phyloP scores from a whole-genome alignment of 2,888 invertebrate genomes.

The Xanthostigma xanthostigma region DNA sequence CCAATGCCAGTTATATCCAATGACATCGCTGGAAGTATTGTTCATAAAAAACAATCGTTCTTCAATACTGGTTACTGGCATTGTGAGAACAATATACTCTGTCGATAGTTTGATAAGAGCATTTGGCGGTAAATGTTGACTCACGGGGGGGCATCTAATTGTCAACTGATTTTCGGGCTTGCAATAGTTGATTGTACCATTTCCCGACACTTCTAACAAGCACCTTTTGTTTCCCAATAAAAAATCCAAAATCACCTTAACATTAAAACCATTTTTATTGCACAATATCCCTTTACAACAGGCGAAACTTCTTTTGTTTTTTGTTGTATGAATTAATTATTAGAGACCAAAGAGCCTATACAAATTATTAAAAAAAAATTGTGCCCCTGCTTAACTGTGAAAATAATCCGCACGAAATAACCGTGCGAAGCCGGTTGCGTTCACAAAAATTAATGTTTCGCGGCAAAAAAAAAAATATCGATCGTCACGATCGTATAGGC shows the following conservation, averaged over 20 bases:
- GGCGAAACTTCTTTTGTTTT: too few species aligned
- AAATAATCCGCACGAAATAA: too few species aligned
- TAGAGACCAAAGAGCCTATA: too few species aligned
- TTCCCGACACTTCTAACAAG: background rate
- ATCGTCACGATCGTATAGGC: too few species aligned
- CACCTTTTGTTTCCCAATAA: background rate
- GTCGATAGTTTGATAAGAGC: slow-evolving; percentile 22
- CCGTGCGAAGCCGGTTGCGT: too few species aligned
- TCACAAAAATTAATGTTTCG: too few species aligned
- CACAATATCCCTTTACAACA: too few species aligned
- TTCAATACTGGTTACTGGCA: slow-evolving; percentile 21
- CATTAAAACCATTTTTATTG: background rate
- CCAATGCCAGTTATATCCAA: slow-evolving; percentile 28
- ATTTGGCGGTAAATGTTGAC: slow-evolving; percentile 6
- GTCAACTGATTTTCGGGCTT: background rate
- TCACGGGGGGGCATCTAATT: background rate
- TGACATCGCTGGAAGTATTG: slow-evolving; percentile 23
- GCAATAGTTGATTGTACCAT: background rate
- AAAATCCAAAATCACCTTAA: background rate
- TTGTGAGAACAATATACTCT: slow-evolving; percentile 22
- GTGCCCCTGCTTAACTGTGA: too few species aligned
- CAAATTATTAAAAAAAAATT: too few species aligned
- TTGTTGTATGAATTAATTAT: too few species aligned
- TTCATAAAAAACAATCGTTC: slow-evolving; percentile 26
- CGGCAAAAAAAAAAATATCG: too few species aligned